Evolutionary conservation across 1,140 invertebrate genomes (phyloP), one percentile per base, ranked within the genome.

Genomic region (Drosophila chauvacae): DNA sequence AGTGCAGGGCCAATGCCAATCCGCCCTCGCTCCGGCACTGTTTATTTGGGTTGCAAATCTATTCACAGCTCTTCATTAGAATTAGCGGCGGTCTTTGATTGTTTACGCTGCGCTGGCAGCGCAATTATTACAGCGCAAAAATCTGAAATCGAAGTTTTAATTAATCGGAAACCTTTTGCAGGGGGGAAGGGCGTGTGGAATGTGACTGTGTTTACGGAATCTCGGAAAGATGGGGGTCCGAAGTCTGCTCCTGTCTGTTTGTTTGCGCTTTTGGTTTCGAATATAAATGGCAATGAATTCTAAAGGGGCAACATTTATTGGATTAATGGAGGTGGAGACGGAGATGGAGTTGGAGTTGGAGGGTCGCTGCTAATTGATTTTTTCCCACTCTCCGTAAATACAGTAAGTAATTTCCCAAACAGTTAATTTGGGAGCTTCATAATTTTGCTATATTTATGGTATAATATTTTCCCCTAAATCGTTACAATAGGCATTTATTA

Each of bases 31-130:
- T 62, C 44, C 57, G 37, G 7, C 44, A 37, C 18, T 87, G 84
- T 88, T 87, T 87, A 87, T 87, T 87, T 87, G 64, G 88, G 80
- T 84, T 88, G 84, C 85, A 68, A 87, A 87, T 87, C 84, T 81
- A 87, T 88, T 90, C 71, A 88, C 80, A 84, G 84, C 71, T 78
- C 62, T 88, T 59, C 81, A 71, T 90, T 87, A 90, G 81, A 87
- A 84, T 80, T 62, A 83, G 66, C 60, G 48, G 70, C 61, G 75
- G 77, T 61, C 45, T 65, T 65, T 62, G 47, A 66, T 87, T 87
- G 84, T 87, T 87, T 87, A 84, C 82, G 63, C 51, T 51, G 81
- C 65, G 66, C 30, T 60, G 68, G 61, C 77, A 56, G 60, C 55
- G 76, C 73, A 77, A 80, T 85, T 79, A 75, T 79, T 75, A 76